Evolutionary conservation across 37 sponge, comb jelly and placozoan genomes (phyloP).

Genomic region (Axinella damicornis): DNA sequence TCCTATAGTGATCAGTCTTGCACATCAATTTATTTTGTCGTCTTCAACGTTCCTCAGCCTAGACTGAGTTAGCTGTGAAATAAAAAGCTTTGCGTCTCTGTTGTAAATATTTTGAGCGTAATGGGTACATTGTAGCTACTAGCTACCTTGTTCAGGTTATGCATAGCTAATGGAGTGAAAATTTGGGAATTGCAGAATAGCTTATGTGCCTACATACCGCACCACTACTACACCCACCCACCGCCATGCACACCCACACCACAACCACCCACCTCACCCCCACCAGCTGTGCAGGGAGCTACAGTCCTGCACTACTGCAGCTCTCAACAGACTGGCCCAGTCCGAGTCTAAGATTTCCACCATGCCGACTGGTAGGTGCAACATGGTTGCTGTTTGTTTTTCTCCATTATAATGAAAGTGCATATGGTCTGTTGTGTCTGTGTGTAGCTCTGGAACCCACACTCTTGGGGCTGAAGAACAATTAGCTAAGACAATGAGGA

Average conservation of each 20-base stretch:
- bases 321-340: conserved; percentile 22
- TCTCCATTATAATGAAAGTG: background rate
- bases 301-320: background rate
- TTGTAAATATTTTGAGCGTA: no score
- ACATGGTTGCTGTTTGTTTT: background rate
- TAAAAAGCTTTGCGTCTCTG: no score
- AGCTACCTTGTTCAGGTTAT: no score
- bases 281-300: background rate
- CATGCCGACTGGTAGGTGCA: conserved; percentile 50
- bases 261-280: background rate
- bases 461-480: conserved; percentile 92
- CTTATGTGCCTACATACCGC: no score
- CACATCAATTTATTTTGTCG: no score
- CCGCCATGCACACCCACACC: background rate
- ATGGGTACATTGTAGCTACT: no score
- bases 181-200: no score
- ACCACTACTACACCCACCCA: background rate
- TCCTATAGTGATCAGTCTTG: no score
- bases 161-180: no score
- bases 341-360: conserved; percentile 54
- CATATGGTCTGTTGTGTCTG: background rate
- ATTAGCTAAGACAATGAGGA: conserved; percentile 91
- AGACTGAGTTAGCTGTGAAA: no score
- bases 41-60: no score
- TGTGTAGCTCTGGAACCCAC: conserved; percentile 85